phyloP scores from a whole-genome alignment of 2,113 vertebrate genomes.

The Tichodroma muraria region DNA sequence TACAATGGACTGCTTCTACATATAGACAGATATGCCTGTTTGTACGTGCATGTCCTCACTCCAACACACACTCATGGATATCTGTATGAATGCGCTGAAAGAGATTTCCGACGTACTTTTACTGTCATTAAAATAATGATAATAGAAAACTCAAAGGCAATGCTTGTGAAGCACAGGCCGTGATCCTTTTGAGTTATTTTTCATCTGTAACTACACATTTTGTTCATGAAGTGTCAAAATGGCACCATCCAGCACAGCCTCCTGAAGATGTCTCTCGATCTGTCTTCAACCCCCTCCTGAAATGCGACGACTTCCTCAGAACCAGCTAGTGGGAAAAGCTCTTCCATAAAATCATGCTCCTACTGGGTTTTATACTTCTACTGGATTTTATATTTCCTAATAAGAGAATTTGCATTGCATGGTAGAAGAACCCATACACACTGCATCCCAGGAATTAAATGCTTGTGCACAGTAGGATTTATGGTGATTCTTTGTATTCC shows the following conservation, averaged over 20 bases:
- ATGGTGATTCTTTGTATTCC: conserved; percentile 52
- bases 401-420: not conserved
- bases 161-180: not conserved
- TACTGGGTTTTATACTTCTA: not conserved
- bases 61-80: not conserved
- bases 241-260: not conserved
- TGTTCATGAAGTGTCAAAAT: not conserved
- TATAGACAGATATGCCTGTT: not conserved
- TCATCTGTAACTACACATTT: not conserved
- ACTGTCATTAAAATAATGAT: not conserved
- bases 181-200: not conserved
- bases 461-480: conserved; percentile 49
- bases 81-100: not conserved
- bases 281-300: not conserved
- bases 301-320: not conserved
- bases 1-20: not conserved
- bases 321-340: not conserved
- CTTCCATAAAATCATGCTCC: not conserved
- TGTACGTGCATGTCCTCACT: not conserved
- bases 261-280: not conserved
- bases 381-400: conserved; percentile 54
- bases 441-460: not conserved
- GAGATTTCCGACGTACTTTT: not conserved
- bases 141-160: not conserved
- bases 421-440: not conserved